A percentile compares a stretch with the other conserved stretches of the same genome.
Evolutionary conservation across 2,888 invertebrate genomes (phyloP).

Genomic region (Epirrhoe alternata): DNA sequence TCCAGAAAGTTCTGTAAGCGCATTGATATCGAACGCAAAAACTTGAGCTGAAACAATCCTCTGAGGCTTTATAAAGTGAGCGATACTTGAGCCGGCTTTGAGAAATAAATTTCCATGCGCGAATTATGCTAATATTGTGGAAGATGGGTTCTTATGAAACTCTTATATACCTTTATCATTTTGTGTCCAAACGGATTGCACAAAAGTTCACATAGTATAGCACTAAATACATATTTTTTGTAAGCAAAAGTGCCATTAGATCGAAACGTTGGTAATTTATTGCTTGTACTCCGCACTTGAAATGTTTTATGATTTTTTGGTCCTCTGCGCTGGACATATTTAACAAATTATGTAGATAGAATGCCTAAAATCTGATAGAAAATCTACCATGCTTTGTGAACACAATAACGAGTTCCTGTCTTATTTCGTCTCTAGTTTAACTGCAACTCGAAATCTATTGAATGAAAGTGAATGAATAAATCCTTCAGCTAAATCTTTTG

Average conservation of each 20-base stretch:
- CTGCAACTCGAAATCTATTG: not conserved
- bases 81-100: conserved; percentile 44
- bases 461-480: not conserved
- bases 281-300: too few relatives aligned
- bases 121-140: conserved; percentile 30
- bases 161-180: not conserved
- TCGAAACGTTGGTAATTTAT: too few relatives aligned
- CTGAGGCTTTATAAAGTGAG: conserved; percentile 53
- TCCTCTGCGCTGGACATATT: too few relatives aligned
- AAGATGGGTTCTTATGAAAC: conserved; percentile 11
- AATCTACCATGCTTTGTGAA: too few relatives aligned
- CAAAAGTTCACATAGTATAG: too few relatives aligned
- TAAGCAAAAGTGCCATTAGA: too few relatives aligned
- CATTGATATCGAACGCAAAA: conserved; percentile 34
- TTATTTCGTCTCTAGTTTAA: too few relatives aligned
- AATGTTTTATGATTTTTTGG: too few relatives aligned
- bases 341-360: too few relatives aligned
- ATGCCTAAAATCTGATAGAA: too few relatives aligned
- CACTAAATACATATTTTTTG: too few relatives aligned
- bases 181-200: not conserved
- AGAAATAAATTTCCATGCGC: conserved; percentile 45
- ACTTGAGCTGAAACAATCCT: conserved; percentile 65
- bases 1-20: conserved; percentile 37
- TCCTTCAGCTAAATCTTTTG: not conserved
- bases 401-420: too few relatives aligned